phyloP scores from a whole-genome alignment of 92 coral and sea anemone species.

The Phenganax stokvisi region DNA sequence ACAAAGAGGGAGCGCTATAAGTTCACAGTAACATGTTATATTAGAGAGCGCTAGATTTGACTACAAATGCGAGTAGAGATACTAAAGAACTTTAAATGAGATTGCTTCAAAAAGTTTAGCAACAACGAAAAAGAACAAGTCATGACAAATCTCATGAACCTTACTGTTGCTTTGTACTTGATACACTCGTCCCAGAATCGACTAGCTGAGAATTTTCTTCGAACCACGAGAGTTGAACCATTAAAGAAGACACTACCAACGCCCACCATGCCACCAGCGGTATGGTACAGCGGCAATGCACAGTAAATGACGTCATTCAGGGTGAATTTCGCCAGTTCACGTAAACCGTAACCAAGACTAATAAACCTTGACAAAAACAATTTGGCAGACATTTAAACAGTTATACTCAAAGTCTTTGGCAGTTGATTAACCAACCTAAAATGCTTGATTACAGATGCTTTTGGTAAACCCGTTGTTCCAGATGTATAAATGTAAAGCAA shows the following conservation, averaged over 20 bases:
- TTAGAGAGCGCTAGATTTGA: too few species aligned
- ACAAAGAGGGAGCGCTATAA: background rate
- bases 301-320: constrained; percentile 65
- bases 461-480: constrained; percentile 94
- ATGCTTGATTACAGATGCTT: constrained; percentile 66
- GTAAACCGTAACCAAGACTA: constrained; percentile 36
- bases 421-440: constrained; percentile 47
- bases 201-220: constrained; percentile 84
- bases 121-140: background rate
- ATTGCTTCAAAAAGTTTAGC: too few species aligned
- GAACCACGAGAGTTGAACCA: constrained; percentile 65
- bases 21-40: background rate
- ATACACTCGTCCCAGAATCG: constrained; percentile 87
- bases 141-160: constrained; percentile 10
- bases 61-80: too few species aligned
- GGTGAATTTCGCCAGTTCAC: constrained; percentile 24
- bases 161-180: constrained; percentile 75
- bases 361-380: constrained; percentile 48
- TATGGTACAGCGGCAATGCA: constrained; percentile 72
- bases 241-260: constrained; percentile 51
- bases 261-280: constrained; percentile 64
- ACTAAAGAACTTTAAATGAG: too few species aligned
- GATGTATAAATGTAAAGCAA: constrained; percentile 84
- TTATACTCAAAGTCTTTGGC: background rate
- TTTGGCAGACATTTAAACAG: background rate